Evolutionary conservation across 2,888 invertebrate genomes (phyloP).

Genomic region (Dione vanillae): DNA sequence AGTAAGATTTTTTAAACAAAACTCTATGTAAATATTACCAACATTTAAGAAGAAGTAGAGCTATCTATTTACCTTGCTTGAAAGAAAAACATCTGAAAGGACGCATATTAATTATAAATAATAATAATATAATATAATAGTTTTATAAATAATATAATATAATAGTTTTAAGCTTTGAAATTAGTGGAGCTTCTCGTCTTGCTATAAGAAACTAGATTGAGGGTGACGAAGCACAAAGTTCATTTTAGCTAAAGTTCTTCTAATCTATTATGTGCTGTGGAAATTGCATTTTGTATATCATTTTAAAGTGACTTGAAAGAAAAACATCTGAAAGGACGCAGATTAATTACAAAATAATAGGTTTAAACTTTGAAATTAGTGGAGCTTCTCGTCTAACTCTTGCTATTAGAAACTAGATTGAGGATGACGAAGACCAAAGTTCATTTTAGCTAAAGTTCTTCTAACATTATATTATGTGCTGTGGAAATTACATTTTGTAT

Average conservation of each 20-base stretch:
- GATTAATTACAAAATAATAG: background rate
- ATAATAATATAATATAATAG: too few species aligned
- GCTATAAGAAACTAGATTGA: background rate
- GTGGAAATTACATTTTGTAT: background rate
- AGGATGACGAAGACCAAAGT: background rate
- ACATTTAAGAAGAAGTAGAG: too few species aligned
- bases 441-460: background rate
- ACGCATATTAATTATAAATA: background rate
- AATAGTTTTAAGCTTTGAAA: background rate
- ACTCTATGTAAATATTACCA: too few species aligned
- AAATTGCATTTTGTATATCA: too few species aligned
- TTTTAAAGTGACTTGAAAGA: too few species aligned
- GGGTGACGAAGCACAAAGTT: background rate
- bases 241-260: background rate
- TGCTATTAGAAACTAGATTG: background rate
- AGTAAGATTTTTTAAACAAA: too few species aligned
- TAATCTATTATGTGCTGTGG: background rate
- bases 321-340: background rate
- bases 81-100: background rate
- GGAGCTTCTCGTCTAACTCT: background rate
- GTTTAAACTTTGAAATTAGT: background rate
- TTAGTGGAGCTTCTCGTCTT: background rate
- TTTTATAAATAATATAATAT: too few species aligned
- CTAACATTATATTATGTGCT: background rate
- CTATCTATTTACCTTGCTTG: too few species aligned